These are phyloP conservation scores for Brachypterus glaber DNA, from an alignment of 2,888 invertebrate genomes.

Conservation along the genomic window DNA sequence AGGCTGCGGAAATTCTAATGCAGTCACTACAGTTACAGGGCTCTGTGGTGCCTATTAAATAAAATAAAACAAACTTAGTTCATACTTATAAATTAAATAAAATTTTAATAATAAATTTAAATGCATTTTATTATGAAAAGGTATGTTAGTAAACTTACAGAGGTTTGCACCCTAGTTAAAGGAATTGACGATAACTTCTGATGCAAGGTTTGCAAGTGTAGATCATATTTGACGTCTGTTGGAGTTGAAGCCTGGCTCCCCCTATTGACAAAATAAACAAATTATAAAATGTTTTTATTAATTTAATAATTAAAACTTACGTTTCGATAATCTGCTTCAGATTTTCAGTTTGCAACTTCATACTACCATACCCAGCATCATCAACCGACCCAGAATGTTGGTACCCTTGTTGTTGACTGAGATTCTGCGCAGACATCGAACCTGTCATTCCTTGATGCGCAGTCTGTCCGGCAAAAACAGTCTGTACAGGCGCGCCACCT, in stretches of 20 bases:
- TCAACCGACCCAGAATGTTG: constrained; percentile 28
- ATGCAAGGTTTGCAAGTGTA: constrained; percentile 60
- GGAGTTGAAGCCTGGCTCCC: constrained; percentile 55
- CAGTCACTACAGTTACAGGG: constrained; percentile 47
- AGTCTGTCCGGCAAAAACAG: too few relatives aligned
- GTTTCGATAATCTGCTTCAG: constrained; percentile 40
- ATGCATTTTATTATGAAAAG: constrained; percentile 6
- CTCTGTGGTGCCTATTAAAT: constrained; percentile 47
- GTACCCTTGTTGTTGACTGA: constrained; percentile 18
- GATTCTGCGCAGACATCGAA: constrained; percentile 29
- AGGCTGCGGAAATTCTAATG: constrained; percentile 30
- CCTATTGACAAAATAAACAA: too few relatives aligned
- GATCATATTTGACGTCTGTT: constrained; percentile 55
- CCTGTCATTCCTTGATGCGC: constrained; percentile 20
- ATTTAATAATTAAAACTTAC: constrained; percentile 21
- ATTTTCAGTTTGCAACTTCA: constrained; percentile 31
- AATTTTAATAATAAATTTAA: background rate
- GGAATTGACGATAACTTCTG: constrained; percentile 56
- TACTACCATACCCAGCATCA: constrained; percentile 26
- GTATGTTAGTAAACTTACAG: constrained; percentile 37
- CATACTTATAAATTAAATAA: constrained; percentile 7
- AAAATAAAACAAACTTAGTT: constrained; percentile 1
- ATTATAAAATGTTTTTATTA: constrained; percentile 10
- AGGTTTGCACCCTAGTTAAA: constrained; percentile 30
- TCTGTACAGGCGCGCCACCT: background rate